Evolutionary conservation across 2,113 vertebrate species (phyloP).

Genomic region (Chitala chitala): DNA sequence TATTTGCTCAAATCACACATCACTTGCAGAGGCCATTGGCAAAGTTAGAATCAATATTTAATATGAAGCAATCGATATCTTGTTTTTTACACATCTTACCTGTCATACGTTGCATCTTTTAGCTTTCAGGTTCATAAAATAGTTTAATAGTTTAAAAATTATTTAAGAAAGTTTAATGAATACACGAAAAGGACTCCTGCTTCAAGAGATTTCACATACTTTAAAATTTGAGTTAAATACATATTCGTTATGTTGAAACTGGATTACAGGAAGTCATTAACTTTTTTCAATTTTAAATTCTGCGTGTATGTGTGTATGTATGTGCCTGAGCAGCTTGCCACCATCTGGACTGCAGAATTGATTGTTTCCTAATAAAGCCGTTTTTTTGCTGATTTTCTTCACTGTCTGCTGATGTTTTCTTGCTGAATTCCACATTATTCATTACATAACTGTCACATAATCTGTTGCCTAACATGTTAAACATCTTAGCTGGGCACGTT

Average conservation of each 20-base stretch:
- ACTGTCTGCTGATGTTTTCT: too few species aligned
- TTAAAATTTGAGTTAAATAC: not conserved
- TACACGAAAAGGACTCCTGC: not conserved
- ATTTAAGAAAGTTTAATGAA: slow-evolving; percentile 22
- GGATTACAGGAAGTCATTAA: not conserved
- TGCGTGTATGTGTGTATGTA: too few species aligned
- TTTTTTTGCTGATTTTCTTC: too few species aligned
- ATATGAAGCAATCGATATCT: slow-evolving; percentile 57
- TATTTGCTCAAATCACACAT: not conserved
- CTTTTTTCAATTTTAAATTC: too few species aligned
- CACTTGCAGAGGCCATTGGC: not conserved
- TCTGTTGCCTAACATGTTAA: too few species aligned
- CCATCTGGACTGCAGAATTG: too few species aligned
- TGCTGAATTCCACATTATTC: too few species aligned
- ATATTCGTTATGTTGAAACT: not conserved
- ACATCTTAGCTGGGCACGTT: too few species aligned
- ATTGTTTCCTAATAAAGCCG: too few species aligned
- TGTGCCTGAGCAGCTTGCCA: too few species aligned
- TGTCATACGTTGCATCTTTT: slow-evolving; percentile 37
- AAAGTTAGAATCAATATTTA: slow-evolving; percentile 58
- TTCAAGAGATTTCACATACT: not conserved
- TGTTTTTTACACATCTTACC: slow-evolving; percentile 37
- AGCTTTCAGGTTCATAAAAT: slow-evolving; percentile 34
- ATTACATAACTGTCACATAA: too few species aligned
- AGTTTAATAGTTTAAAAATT: too few species aligned